Evolutionary conservation across 2,113 vertebrate species (phyloP), one percentile per base, ranked within the genome.

Genomic region (Mormoops blainvillei): DNA sequence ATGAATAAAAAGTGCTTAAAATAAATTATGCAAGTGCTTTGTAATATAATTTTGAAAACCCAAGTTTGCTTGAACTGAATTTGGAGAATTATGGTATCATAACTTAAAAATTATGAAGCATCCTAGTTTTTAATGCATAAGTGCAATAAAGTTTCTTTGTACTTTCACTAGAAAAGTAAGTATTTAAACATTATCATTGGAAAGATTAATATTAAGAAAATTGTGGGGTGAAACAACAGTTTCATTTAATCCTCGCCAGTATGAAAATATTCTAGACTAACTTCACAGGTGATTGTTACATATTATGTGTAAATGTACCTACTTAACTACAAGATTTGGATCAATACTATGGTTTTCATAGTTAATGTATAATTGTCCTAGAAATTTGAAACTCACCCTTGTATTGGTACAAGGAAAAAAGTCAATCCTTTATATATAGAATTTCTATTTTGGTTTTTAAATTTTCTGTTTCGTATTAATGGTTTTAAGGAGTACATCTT

Each of bases 391-490:
- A 82, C 14, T 93, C 26, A 76, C 6, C 50, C 16, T 80, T 38
- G 18, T 65, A 31, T 78, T 67, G 38, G 5, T 92, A 76, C 28
- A 63, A 80, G 52, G n/a, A 91, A 87, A 87, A 96, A 67, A 95
- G 43, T 67, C 68, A 58, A 22, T 58, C 5, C 6, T 93, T 76
- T 86, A 94, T 87, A 81, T 84, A 28, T n/a, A 74, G 16, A 94
- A 67, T 94, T 92, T 96, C 26, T 63, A 43, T 50, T 91, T 96
- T 54, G 65, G 8, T 48, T 90, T 68, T 87, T 36, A 36, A 41
- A 20, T 91, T 94, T 96, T 71, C 58, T 85, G 54, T 89, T 95
- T 85, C 52, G 80, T 41, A 52, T 76, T 91, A 68, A 73, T 94
- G 28, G 15, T n/a, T 96, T 94, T 82, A 74, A 93, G 43, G 83